Evolutionary conservation across 1,140 invertebrate species (phyloP), one percentile per base, ranked within the genome.

Genomic region (Heliconius hermathena): DNA sequence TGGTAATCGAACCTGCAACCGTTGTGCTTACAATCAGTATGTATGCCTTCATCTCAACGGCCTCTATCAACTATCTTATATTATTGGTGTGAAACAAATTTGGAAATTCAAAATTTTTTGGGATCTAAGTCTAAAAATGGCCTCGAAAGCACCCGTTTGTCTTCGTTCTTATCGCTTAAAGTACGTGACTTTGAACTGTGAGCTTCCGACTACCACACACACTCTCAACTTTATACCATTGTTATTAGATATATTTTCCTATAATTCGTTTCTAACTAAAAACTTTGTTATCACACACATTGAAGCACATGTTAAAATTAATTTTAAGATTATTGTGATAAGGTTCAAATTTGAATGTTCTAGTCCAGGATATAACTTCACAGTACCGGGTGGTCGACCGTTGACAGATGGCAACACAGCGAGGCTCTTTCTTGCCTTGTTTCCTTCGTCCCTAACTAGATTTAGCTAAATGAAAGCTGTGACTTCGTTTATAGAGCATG

Each of bases 371-470:
- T 77, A 73, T 16, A 79, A 57, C 41, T 76, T 81, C 74, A 74
- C 38, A 71, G 38, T 76, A 77, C 79, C 57, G 60, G 79, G 82
- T 88, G 83, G 87, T 81, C 82, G 83, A 84, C 84, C 81, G 88
- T 86, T 89, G 88, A 90, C 87, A 89, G 87, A 89, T 90, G 88
- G 86, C 86, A 85, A 89, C 89, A 87, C 78, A 81, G 83, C 78
- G 86, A 85, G 87, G 87, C 81, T 88, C 87, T 88, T 90, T 89
- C 88, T 90, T 88, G 88, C 85, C 82, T 85, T 89, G 89, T 90
- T 88, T 89, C 83, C 87, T 86, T 84, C 80, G 84, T 86, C 84
- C 86, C 85, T 88, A 89, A 90, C 88, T 89, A 85, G 87, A 89
- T 90, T 88, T 86, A 84, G 88, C 82, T 87, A 88, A 90, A 89